Base-by-base conservation (phyloP, 2,113 vertebrate species). In the Centropus unirufus region DNA sequence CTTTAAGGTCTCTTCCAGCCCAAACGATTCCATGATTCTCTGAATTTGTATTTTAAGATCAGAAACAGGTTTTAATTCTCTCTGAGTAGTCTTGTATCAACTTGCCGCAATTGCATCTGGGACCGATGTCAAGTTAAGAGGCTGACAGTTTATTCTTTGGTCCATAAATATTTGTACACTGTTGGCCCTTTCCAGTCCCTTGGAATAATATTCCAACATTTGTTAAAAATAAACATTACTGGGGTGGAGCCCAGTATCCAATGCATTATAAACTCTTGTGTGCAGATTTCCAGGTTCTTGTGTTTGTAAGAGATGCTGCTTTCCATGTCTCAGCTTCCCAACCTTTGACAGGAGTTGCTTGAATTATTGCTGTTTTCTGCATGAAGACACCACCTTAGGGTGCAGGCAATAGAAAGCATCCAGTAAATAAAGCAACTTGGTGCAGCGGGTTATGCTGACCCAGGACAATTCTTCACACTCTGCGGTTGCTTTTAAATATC, bases 161-260 rank as follows among this genome's bases (percentile, higher is more conserved):
- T 95, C 52, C 91, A 90, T 94, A 97, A 97, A 97, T 96, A 95
- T 96, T 96, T 96, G 95, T 96, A 94, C 92, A 96, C 94, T 93
- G 68, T 44, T 96, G 93, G 94, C 90, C 76, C 86, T 52, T 86
- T 86, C 75, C 87, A 96, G 92, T 94, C 75, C 82, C 90, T 97
- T 93, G 87, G 93, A 95, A 79, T 75, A 94, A 88, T 93, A 93
- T 90, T 93, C 92, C 82, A 96, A 59, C 87, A 93, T 94, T 96
- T 77, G 94, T 96, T 95, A 74, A 95, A 96, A 96, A 95, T 94
- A 95, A 96, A 95, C 92, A 95, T 22, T 7, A 63, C 30, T 1
- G 29, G 75, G 92, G 90, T 0, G 27, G 93, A 94, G 93, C 87
- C 70, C 32, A 15, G 47, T 54, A 63, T 63, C 61, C 59, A 29